Evolutionary conservation across 1,140 invertebrate genomes (phyloP).

Genomic region (Patella vulgata): DNA sequence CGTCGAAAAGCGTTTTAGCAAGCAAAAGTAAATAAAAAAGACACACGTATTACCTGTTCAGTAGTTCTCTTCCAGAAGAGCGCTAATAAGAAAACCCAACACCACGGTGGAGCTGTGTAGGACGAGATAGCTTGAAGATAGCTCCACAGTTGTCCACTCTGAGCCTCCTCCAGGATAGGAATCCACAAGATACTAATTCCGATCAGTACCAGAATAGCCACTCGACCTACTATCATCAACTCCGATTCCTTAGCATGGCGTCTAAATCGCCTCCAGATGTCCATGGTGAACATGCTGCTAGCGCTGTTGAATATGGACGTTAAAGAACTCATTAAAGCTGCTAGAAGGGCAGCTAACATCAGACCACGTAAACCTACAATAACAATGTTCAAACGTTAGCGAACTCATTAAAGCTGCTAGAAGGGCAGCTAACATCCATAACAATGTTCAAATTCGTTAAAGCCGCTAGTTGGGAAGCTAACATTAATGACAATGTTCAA

Average conservation of each 20-base stretch:
- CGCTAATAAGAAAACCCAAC: slow-evolving; percentile 68
- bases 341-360: slow-evolving; percentile 70
- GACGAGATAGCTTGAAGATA: slow-evolving; percentile 70
- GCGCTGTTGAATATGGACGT: slow-evolving; percentile 72
- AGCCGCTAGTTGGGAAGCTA: slow-evolving; percentile 70
- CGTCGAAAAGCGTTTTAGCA: too few relatives aligned
- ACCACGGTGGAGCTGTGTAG: slow-evolving; percentile 70
- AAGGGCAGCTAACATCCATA: slow-evolving; percentile 70
- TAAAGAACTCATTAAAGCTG: slow-evolving; percentile 70
- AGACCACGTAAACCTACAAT: slow-evolving; percentile 64
- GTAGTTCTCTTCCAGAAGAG: slow-evolving; percentile 69
- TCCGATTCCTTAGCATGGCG: slow-evolving; percentile 66
- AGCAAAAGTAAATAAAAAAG: too few relatives aligned
- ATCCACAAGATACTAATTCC: slow-evolving; percentile 70
- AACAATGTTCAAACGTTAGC: slow-evolving; percentile 52
- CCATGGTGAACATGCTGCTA: slow-evolving; percentile 71
- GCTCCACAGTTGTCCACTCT: slow-evolving; percentile 69
- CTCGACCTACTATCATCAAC: slow-evolving; percentile 68
- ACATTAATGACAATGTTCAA: slow-evolving; percentile 50
- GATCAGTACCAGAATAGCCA: slow-evolving; percentile 66
- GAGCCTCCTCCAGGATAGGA: slow-evolving; percentile 68
- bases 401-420: slow-evolving; percentile 71
- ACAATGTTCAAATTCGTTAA: slow-evolving; percentile 71
- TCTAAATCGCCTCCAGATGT: slow-evolving; percentile 68
- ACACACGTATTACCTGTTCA: too few relatives aligned